phyloP scores from a whole-genome alignment of 2,113 vertebrate genomes.

The Onychostruthus taczanowskii region DNA sequence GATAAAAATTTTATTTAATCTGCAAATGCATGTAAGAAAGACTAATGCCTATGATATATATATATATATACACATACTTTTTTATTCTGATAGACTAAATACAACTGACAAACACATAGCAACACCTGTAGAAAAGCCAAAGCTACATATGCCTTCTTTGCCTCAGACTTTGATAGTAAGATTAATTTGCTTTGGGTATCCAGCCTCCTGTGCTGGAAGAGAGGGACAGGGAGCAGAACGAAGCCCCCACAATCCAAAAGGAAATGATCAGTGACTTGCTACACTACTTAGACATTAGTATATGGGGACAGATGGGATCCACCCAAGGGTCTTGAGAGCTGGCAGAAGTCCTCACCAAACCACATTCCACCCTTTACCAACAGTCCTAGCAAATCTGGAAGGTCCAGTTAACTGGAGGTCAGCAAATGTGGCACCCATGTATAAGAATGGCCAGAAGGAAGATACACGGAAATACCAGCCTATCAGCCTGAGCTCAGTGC shows the following conservation, averaged over 20 bases:
- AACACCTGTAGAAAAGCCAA: background rate
- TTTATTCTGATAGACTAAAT: background rate
- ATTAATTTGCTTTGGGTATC: background rate
- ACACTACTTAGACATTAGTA: background rate
- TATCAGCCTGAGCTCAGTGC: background rate
- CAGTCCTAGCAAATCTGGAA: background rate
- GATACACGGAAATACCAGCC: background rate
- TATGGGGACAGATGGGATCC: background rate
- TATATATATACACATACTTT: background rate
- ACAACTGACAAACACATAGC: background rate
- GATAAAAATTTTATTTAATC: background rate
- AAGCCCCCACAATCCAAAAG: background rate
- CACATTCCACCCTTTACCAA: background rate
- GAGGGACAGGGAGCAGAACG: background rate
- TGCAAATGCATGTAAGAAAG: background rate
- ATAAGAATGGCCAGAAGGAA: background rate
- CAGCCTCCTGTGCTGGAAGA: background rate
- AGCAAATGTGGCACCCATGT: background rate
- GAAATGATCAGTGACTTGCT: background rate
- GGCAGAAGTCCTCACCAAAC: background rate
- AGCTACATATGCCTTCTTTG: background rate
- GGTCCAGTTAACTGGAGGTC: background rate
- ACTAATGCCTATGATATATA: background rate
- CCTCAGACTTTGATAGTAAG: background rate
- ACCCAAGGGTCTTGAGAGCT: background rate